These are phyloP conservation scores for Drosophila pruinosa DNA, from an alignment of 1,140 invertebrate genomes.

Conservation along the genomic window DNA sequence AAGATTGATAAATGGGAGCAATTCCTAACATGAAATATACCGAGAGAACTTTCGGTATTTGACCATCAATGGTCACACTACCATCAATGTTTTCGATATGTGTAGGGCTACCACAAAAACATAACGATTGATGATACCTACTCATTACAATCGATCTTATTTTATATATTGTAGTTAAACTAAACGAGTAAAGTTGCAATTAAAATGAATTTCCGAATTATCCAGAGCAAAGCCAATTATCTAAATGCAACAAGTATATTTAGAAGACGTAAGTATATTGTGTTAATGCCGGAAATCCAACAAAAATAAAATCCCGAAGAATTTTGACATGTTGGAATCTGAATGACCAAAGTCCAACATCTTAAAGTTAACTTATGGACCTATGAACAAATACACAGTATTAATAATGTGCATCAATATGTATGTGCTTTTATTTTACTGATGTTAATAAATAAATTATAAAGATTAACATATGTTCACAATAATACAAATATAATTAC, in stretches of 20 bases:
- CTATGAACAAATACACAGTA: constrained; percentile 6
- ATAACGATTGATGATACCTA: background rate
- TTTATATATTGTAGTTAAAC: background rate
- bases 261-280: constrained; percentile 12
- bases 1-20: too few species aligned
- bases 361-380: constrained; percentile 22
- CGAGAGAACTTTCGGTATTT: too few species aligned
- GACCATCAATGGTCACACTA: too few species aligned
- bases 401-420: too few species aligned
- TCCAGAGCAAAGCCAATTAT: constrained; percentile 19
- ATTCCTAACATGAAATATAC: too few species aligned
- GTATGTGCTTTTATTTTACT: background rate
- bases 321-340: constrained; percentile 37
- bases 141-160: constrained; percentile 14
- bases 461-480: too few species aligned
- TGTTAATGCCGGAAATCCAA: background rate
- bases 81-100: background rate
- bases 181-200: constrained; percentile 1
- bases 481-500: background rate
- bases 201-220: constrained; percentile 32
- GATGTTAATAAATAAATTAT: too few species aligned
- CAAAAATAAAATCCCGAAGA: constrained; percentile 2
- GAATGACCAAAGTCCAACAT: constrained; percentile 64
- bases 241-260: constrained; percentile 3
- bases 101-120: background rate